These are phyloP conservation scores for Dioctria linearis DNA, from an alignment of 2,888 invertebrate species.

Conservation along the genomic window DNA sequence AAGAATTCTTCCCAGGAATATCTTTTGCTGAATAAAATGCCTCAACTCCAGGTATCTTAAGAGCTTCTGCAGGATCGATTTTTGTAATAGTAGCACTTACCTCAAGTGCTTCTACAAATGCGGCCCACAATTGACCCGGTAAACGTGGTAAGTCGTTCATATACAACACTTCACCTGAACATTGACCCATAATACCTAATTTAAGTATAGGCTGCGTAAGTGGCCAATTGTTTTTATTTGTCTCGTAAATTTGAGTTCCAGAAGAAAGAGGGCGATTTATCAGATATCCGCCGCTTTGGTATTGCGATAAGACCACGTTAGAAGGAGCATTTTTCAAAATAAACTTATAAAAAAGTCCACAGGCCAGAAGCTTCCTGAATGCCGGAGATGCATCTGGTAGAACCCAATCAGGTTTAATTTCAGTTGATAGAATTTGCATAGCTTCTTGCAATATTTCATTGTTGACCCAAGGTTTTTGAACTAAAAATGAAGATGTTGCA, in stretches of 20 bases:
- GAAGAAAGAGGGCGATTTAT: slow-evolving; percentile 76
- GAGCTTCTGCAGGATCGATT: slow-evolving; percentile 74
- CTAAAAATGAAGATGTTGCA: slow-evolving; percentile 68
- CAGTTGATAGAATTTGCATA: slow-evolving; percentile 72
- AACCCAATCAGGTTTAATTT: slow-evolving; percentile 76
- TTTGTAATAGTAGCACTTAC: slow-evolving; percentile 67
- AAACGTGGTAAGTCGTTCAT: slow-evolving; percentile 75
- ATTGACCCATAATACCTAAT: slow-evolving; percentile 74
- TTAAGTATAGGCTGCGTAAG: slow-evolving; percentile 80
- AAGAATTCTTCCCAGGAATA: slow-evolving; percentile 77
- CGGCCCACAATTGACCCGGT: slow-evolving; percentile 72
- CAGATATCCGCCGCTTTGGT: slow-evolving; percentile 74
- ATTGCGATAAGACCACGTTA: slow-evolving; percentile 71
- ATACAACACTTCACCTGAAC: slow-evolving; percentile 77
- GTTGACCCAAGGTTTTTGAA: slow-evolving; percentile 71
- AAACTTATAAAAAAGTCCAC: slow-evolving; percentile 82
- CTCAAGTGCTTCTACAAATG: slow-evolving; percentile 56
- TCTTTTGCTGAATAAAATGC: slow-evolving; percentile 72
- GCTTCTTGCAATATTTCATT: slow-evolving; percentile 72
- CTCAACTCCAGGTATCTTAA: slow-evolving; percentile 47
- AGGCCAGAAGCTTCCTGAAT: slow-evolving; percentile 78
- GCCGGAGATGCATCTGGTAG: slow-evolving; percentile 77
- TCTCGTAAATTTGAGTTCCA: slow-evolving; percentile 78
- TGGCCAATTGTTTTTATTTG: slow-evolving; percentile 79
- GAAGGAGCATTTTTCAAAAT: slow-evolving; percentile 74